These are phyloP conservation scores for Eulemur rubriventer DNA, from an alignment of 2,797 vertebrate species.

Conservation along the genomic window DNA sequence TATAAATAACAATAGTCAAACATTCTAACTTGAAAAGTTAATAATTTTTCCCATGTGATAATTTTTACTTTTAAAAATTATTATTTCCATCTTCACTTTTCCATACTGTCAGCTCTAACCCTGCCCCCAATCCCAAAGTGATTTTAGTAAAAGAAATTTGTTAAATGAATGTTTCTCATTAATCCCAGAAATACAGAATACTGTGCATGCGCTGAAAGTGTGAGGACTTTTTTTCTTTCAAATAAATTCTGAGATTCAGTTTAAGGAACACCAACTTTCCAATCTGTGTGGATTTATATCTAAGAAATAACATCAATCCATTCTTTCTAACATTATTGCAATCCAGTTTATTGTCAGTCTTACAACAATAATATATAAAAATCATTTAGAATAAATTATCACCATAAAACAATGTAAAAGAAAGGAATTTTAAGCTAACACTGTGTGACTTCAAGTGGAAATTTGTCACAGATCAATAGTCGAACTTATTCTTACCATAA, in stretches of 20 bases:
- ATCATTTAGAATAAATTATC: background rate
- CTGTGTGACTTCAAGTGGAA: background rate
- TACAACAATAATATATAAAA: background rate
- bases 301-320: background rate
- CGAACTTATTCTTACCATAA: background rate
- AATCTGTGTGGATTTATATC: background rate
- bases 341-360: background rate
- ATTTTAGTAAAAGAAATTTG: conserved; percentile 33
- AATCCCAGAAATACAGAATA: conserved; percentile 28
- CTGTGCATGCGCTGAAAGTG: background rate
- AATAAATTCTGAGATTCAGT: conserved; percentile 1
- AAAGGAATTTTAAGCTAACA: conserved; percentile 18
- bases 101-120: background rate
- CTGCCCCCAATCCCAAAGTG: background rate
- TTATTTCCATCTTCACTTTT: background rate
- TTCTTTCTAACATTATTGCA: background rate
- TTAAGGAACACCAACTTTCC: background rate
- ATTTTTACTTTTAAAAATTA: conserved; percentile 32
- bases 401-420: background rate
- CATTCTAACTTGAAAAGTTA: conserved; percentile 30
- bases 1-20: background rate
- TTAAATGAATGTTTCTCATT: background rate
- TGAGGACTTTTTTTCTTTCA: background rate
- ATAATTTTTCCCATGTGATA: background rate
- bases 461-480: background rate